Percentiles rank a stretch among this genome's conserved stretches.
Conservation (phyloP, 2,113 vertebrate species). For the Saiga tatarica region DNA sequence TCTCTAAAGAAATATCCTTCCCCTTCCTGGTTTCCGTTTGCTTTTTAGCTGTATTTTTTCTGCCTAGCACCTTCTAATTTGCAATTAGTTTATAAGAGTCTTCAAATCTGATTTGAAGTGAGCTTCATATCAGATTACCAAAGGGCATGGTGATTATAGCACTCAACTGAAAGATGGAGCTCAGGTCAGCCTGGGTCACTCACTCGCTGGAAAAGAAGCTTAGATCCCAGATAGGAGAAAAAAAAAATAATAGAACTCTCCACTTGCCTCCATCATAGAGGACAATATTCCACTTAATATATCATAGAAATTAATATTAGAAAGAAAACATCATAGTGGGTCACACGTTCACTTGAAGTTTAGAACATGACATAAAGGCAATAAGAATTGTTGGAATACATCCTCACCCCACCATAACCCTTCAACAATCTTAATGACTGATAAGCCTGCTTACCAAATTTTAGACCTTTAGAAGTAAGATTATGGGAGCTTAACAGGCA, state of each 20-base stretch:
- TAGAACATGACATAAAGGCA: background rate
- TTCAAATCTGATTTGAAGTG: background rate
- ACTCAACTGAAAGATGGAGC: fast-evolving
- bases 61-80: background rate
- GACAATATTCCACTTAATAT: background rate
- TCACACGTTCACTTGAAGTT: background rate
- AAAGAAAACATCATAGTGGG: background rate
- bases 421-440: background rate
- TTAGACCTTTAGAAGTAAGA: background rate
- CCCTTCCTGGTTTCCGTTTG: background rate
- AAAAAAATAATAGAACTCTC: background rate
- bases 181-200: background rate
- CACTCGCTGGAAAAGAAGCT: background rate
- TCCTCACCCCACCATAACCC: background rate
- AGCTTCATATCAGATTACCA: background rate
- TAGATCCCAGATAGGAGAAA: background rate
- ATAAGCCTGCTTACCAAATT: background rate
- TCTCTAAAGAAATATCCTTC: background rate
- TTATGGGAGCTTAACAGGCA: fast-evolving
- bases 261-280: background rate
- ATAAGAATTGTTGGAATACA: background rate
- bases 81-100: background rate
- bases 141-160: background rate
- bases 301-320: background rate
- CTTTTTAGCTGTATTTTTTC: background rate